phyloP scores from a whole-genome alignment of 2,888 invertebrate genomes.

The Meteorus cinctellus region DNA sequence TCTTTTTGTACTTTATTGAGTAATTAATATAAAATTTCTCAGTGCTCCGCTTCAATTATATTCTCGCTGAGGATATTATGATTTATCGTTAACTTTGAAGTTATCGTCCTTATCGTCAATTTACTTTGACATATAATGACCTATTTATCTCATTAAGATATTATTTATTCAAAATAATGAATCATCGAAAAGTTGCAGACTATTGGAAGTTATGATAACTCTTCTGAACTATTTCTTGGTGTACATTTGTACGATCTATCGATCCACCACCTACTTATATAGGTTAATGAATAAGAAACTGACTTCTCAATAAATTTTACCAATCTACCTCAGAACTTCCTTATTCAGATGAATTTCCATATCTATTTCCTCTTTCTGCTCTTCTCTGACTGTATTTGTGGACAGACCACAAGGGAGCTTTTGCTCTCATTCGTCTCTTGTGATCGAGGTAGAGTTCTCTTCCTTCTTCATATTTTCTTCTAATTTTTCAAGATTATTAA shows the following conservation, averaged over 20 bases:
- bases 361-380: constrained; percentile 21
- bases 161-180: constrained; percentile 8
- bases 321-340: constrained; percentile 46
- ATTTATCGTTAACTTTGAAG: neutral
- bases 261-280: neutral
- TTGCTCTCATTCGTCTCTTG: constrained; percentile 14
- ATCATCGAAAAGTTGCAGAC: constrained; percentile 1
- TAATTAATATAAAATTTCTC: neutral
- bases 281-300: constrained; percentile 30
- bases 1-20: constrained; percentile 35
- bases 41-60: neutral
- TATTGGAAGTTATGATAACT: constrained; percentile 45
- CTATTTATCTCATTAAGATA: neutral
- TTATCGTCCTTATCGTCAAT: neutral
- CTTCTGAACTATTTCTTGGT: constrained; percentile 37
- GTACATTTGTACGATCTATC: constrained; percentile 49
- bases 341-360: constrained; percentile 46
- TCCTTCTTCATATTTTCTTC: constrained; percentile 9
- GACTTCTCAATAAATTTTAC: constrained; percentile 41
- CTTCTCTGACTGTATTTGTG: constrained; percentile 10
- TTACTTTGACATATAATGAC: constrained; percentile 13
- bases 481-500: neutral
- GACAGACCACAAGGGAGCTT: constrained; percentile 2
- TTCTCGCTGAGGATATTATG: neutral
- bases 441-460: neutral